Percentiles rank a stretch among this genome's conserved stretches.
Conservation (phyloP, 2,113 vertebrate genomes). For the Thymallus thymallus region DNA sequence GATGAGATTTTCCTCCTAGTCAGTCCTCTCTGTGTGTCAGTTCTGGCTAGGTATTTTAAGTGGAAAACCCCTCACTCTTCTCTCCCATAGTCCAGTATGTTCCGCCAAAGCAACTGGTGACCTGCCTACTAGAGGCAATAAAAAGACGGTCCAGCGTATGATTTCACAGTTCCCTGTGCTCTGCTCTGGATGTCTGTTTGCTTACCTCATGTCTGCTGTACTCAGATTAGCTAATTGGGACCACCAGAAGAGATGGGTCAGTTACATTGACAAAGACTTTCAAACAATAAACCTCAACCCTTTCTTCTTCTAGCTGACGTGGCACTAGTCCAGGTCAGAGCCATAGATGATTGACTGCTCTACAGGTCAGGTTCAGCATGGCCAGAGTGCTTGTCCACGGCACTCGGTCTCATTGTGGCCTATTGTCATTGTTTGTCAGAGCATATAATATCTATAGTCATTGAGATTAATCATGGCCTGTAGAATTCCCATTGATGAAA, state of each 20-base stretch:
- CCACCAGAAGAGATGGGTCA: constrained; percentile 11
- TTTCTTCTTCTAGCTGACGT: not conserved
- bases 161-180: constrained; percentile 41
- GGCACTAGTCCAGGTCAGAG: not conserved
- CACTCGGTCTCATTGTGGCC: not conserved
- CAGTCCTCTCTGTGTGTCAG: not conserved
- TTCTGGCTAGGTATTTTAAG: constrained; percentile 29
- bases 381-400: not conserved
- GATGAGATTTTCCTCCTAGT: not conserved
- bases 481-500: constrained; percentile 5
- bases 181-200: constrained; percentile 13
- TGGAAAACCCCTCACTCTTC: constrained; percentile 27
- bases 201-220: constrained; percentile 29
- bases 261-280: not conserved
- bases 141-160: constrained; percentile 41
- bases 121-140: constrained; percentile 30
- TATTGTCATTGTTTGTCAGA: not conserved
- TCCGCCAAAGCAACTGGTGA: constrained; percentile 34
- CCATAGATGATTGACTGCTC: too few species aligned
- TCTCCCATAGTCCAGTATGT: constrained; percentile 21
- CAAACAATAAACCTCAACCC: not conserved
- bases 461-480: not conserved
- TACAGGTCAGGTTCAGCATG: not conserved
- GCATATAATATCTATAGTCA: not conserved
- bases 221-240: not conserved